Base-by-base conservation (phyloP, 2,797 vertebrate species). In the Megaceryle alcyon region DNA sequence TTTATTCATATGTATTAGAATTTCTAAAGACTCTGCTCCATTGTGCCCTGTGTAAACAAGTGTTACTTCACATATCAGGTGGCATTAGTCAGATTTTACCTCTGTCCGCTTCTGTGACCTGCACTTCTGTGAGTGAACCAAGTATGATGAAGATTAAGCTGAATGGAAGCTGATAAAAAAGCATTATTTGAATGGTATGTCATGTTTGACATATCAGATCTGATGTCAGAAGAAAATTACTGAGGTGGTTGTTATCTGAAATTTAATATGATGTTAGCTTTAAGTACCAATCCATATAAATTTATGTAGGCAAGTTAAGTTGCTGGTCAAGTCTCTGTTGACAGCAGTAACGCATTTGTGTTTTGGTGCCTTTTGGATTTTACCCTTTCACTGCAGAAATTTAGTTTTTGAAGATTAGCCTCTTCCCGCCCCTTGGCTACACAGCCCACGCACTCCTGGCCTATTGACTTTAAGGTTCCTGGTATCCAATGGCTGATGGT, bases 401-500 rank as follows among this genome's bases (percentile, higher is more conserved):
- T 28, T 3, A 63, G 11, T 9, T 71, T 89, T 69, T 49, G 26
- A 53, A 80, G 10, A 22, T 79, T 31, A 41, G 20, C 3, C 8
- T 35, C 48, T 81, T 83, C 21, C 60, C 3, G 29, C 4, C 15
- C 13, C 4, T 7, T 53, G 63, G 17, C 37, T 65, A 4, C 8
- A 3, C 20, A 57, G 33, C 28, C 49, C 35, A 31, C 0, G 2
- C 0, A 25, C 20, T 6, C 1, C 6, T 0, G 1, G 29, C 4
- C 10, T 13, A 3, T 19, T 70, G 43, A 21, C 48, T 75, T 26
- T 0, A 1, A 64, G 20, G 10, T 25, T 51, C 9, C 29, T 22
- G 19, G 4, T 39, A 39, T 85, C 49, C 31, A 43, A 23, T 2
- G 1, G n/a, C 0, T 0, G 1, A 13, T 0, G 3, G 10, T 63